These are phyloP conservation scores for Drosophila crucigera DNA, from an alignment of 2,888 invertebrate genomes.

Conservation along the genomic window DNA sequence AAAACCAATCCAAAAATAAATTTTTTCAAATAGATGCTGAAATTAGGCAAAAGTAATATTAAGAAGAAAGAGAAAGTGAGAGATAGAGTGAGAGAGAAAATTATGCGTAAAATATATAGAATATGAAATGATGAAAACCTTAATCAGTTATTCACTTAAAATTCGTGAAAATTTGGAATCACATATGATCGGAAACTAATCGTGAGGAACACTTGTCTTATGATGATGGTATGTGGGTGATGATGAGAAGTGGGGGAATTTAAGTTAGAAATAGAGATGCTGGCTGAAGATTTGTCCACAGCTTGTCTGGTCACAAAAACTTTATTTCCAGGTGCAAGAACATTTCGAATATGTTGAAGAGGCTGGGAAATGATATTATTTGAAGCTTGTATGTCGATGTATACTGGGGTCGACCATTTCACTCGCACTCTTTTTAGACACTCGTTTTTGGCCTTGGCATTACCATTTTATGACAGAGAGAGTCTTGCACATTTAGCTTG, in stretches of 20 bases:
- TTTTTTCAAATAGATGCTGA: background rate
- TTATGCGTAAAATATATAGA: background rate
- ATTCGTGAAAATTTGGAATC: background rate
- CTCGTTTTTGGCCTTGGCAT: background rate
- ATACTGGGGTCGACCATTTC: background rate
- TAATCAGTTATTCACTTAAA: background rate
- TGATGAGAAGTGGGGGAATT: background rate
- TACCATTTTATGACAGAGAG: background rate
- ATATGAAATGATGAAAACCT: background rate
- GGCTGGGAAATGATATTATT: background rate
- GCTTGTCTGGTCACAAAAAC: background rate
- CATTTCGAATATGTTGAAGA: background rate
- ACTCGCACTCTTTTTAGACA: background rate
- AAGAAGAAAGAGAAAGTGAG: background rate
- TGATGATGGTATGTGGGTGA: background rate
- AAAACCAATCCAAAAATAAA: background rate
- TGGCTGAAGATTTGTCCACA: background rate
- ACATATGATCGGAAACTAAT: background rate
- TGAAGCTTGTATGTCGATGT: background rate
- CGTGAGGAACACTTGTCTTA: background rate
- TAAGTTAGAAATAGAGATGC: background rate
- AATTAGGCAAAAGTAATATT: background rate
- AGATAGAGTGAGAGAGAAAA: background rate
- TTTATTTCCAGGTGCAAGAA: background rate
- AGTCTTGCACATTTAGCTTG: background rate